Percentiles rank a stretch among this genome's conserved stretches.
Conservation (phyloP, 2,888 invertebrate species). For the Smittia sp. region DNA sequence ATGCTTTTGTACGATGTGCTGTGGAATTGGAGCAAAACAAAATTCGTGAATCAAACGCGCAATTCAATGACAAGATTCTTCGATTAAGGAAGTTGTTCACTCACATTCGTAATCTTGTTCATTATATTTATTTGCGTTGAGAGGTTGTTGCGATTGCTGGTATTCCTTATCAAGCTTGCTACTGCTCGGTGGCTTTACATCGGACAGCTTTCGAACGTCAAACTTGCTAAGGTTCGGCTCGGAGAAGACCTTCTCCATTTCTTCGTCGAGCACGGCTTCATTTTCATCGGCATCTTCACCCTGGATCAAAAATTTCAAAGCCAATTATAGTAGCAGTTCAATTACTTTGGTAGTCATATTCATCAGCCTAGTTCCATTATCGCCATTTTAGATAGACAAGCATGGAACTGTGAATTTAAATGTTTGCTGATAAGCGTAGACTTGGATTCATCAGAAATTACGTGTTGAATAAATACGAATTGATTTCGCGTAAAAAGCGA, state of each 20-base stretch:
- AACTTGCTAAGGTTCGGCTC: constrained; percentile 58
- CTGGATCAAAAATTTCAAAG: no score
- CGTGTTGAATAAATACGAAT: no score
- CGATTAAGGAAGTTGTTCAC: neutral
- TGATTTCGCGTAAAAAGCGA: no score
- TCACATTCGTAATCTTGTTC: constrained; percentile 41
- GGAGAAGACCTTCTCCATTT: constrained; percentile 85
- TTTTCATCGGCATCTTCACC: constrained; percentile 61
- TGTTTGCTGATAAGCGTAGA: no score
- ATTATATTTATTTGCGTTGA: constrained; percentile 23
- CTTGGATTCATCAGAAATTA: no score
- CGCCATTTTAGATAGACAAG: no score
- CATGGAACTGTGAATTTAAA: no score
- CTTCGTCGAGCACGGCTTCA: constrained; percentile 76
- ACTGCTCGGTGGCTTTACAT: constrained; percentile 44
- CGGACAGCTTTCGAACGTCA: constrained; percentile 59
- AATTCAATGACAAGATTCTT: no score
- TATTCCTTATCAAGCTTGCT: constrained; percentile 16
- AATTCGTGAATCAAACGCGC: no score
- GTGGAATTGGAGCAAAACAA: constrained; percentile 45
- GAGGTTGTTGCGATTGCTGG: neutral
- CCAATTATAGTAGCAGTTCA: no score
- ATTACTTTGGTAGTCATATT: no score
- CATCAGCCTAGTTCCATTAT: no score
- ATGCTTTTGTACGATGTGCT: constrained; percentile 64